These are phyloP conservation scores for Varanus salvator DNA, from an alignment of 2,113 vertebrate genomes.

Conservation along the genomic window DNA sequence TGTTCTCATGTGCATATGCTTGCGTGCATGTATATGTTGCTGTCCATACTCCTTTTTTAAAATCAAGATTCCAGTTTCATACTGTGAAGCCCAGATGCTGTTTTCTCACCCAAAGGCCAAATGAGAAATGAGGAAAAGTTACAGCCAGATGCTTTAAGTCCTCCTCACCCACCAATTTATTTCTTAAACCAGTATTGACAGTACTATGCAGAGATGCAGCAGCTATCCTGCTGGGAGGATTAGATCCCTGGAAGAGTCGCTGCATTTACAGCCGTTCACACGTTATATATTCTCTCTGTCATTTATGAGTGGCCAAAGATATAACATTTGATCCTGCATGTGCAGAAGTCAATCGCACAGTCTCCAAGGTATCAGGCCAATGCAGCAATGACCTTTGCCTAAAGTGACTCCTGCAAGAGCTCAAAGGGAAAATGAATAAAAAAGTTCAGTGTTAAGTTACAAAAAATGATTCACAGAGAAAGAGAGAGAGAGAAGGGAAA, in stretches of 20 bases:
- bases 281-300: slow-evolving; percentile 20
- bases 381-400: not conserved
- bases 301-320: slow-evolving; percentile 1
- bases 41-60: slow-evolving; percentile 3
- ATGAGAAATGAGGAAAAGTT: slow-evolving; percentile 20
- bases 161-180: not conserved
- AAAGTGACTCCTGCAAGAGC: slow-evolving; percentile 27
- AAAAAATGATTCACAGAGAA: slow-evolving; percentile 45
- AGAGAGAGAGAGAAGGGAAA: slow-evolving; percentile 33
- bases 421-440: slow-evolving; percentile 45
- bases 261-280: fast-evolving
- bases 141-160: not conserved
- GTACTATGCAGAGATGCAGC: not conserved
- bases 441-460: slow-evolving; percentile 59
- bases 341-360: slow-evolving; percentile 20
- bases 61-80: slow-evolving; percentile 1
- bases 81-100: not conserved
- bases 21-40: not conserved
- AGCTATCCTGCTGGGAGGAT: not conserved
- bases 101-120: slow-evolving; percentile 28
- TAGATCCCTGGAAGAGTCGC: not conserved
- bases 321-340: not conserved
- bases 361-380: not conserved
- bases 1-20: not conserved
- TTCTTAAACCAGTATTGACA: not conserved